These are phyloP conservation scores for Xiphophorus birchmanni DNA, from an alignment of 2,797 vertebrate species.

Conservation along the genomic window DNA sequence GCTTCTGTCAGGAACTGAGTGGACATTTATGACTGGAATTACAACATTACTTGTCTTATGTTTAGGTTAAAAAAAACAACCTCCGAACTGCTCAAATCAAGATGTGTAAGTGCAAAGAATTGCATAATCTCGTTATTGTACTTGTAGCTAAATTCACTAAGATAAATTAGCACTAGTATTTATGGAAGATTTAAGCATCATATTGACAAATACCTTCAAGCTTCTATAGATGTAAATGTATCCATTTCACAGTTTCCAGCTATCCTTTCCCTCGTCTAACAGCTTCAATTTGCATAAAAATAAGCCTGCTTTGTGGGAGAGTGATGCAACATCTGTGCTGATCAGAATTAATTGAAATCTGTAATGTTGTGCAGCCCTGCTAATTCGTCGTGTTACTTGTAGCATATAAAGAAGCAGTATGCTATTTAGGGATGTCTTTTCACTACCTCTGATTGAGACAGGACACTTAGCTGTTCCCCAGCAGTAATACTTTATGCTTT, in stretches of 20 bases:
- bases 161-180: slow-evolving; percentile 13
- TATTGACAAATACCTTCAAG: slow-evolving; percentile 47
- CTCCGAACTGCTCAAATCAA: slow-evolving; percentile 13
- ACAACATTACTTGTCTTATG: slow-evolving; percentile 22
- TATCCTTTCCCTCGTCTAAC: slow-evolving; percentile 61
- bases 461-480: slow-evolving; percentile 54
- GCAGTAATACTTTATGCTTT: slow-evolving; percentile 14
- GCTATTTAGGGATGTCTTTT: slow-evolving; percentile 81
- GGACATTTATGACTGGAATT: slow-evolving; percentile 35
- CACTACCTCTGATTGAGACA: slow-evolving; percentile 77
- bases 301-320: slow-evolving; percentile 73
- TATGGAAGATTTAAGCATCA: slow-evolving; percentile 14
- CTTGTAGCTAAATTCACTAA: slow-evolving; percentile 2
- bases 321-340: slow-evolving; percentile 83
- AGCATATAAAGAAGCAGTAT: slow-evolving; percentile 77
- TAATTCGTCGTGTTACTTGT: slow-evolving; percentile 79
- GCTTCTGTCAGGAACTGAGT: slow-evolving; percentile 65
- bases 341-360: slow-evolving; percentile 86
- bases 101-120: neutral
- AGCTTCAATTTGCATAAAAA: slow-evolving; percentile 82
- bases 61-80: slow-evolving; percentile 16
- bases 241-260: slow-evolving; percentile 63
- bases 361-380: slow-evolving; percentile 80
- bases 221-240: slow-evolving; percentile 30
- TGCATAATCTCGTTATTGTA: slow-evolving; percentile 22